These are phyloP conservation scores for Coracopsis vasa DNA, from an alignment of 2,113 vertebrate genomes.

Conservation along the genomic window DNA sequence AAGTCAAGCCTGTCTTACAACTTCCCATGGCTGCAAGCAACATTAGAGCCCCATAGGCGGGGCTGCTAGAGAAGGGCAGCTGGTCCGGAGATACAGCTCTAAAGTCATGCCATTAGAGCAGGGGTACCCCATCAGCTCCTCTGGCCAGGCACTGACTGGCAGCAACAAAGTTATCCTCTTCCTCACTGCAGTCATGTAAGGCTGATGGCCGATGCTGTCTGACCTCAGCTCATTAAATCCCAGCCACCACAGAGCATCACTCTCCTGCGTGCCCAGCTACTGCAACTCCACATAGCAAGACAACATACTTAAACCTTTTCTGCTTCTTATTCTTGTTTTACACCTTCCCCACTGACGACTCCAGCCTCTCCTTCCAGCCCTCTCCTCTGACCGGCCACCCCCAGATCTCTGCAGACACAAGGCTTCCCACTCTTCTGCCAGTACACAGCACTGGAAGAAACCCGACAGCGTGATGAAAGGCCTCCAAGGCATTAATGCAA, in stretches of 20 bases:
- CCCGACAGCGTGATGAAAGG: background rate
- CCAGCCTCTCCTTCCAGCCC: background rate
- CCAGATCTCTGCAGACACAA: background rate
- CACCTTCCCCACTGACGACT: background rate
- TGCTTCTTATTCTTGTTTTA: background rate
- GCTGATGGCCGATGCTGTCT: background rate
- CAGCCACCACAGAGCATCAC: background rate
- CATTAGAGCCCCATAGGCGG: background rate
- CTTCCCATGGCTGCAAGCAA: background rate
- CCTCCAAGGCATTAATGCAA: background rate
- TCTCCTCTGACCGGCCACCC: rapidly evolving
- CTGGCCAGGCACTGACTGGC: background rate
- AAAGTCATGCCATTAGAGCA: background rate
- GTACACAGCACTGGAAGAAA: background rate
- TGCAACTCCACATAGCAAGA: background rate
- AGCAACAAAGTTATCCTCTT: background rate
- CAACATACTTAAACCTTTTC: background rate
- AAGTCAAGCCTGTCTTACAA: background rate
- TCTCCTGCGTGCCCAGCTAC: rapidly evolving
- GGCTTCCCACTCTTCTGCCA: background rate
- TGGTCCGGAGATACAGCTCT: background rate
- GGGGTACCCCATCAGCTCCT: background rate
- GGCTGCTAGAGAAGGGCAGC: background rate
- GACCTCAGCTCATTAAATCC: background rate
- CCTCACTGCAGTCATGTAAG: background rate